Conservation (phyloP, 2,888 invertebrate genomes). For the Drosophila affinis region DNA sequence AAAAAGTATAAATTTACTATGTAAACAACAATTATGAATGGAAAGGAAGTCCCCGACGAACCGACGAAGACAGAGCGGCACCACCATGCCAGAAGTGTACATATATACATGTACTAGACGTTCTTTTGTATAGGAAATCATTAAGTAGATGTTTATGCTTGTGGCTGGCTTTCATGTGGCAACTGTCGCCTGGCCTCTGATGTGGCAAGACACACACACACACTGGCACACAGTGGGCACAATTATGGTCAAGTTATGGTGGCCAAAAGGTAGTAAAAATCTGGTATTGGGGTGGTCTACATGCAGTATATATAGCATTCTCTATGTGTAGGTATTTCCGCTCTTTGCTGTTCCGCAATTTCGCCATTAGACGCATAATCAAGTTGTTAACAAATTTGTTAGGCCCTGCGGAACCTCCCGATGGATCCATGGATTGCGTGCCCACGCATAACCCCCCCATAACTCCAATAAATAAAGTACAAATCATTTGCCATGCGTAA, state of each 20-base stretch:
- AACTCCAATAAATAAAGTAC: conserved; percentile 54
- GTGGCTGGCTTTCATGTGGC: conserved; percentile 68
- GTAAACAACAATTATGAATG: conserved; percentile 77
- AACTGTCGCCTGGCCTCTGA: conserved; percentile 54
- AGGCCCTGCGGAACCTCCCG: conserved; percentile 59
- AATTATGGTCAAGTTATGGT: conserved; percentile 68
- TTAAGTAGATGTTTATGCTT: conserved; percentile 78
- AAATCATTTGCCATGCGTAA: conserved; percentile 75
- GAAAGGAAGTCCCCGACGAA: conserved; percentile 11
- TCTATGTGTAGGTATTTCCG: conserved; percentile 31
- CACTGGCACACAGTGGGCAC: conserved; percentile 20
- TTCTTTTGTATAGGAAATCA: conserved; percentile 65
- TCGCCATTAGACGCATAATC: conserved; percentile 73
- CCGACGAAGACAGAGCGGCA: conserved; percentile 24
- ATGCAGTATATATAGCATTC: conserved; percentile 16
- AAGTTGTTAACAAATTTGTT: conserved; percentile 75
- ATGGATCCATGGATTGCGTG: conserved; percentile 59
- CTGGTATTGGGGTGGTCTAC: conserved; percentile 55
- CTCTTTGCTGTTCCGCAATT: conserved; percentile 47
- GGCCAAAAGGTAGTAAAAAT: conserved; percentile 49
- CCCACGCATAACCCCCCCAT: conserved; percentile 32
- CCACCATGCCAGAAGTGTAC: background rate
- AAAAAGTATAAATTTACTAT: conserved; percentile 79
- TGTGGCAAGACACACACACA: conserved; percentile 56
- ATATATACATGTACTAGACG: conserved; percentile 13